These are phyloP conservation scores for Whitmania pigra DNA, from an alignment of 1,140 invertebrate genomes.

Conservation along the genomic window DNA sequence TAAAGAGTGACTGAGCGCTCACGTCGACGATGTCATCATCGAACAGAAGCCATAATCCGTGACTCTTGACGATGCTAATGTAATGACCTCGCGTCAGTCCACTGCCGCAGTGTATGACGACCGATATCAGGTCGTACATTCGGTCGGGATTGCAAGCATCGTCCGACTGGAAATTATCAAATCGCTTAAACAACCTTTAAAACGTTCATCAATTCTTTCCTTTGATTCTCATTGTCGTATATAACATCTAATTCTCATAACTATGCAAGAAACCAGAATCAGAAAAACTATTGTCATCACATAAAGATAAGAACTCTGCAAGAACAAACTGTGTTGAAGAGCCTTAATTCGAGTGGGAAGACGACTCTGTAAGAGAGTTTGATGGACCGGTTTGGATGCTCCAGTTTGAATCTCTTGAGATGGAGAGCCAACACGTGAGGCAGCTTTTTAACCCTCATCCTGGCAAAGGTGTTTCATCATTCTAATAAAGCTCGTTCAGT, in stretches of 20 bases:
- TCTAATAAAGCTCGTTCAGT: no score
- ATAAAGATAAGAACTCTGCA: no score
- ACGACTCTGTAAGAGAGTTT: conserved; percentile 98
- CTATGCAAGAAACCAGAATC: neutral
- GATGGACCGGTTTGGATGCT: conserved; percentile 93
- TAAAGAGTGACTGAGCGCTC: neutral
- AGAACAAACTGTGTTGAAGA: conserved; percentile 83
- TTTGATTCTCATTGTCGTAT: neutral
- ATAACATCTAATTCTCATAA: conserved; percentile 4
- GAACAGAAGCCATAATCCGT: conserved; percentile 96
- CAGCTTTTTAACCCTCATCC: conserved; percentile 94
- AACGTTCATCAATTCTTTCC: neutral
- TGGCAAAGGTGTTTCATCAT: conserved; percentile 32
- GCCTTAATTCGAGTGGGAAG: conserved; percentile 87
- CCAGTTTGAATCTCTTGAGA: conserved; percentile 97
- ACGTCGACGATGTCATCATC: conserved; percentile 99
- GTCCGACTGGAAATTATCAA: conserved; percentile 61
- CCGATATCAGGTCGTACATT: conserved; percentile 92
- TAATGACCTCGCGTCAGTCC: conserved; percentile 98
- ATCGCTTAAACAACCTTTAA: conserved; percentile 9
- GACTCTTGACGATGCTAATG: conserved; percentile 97
- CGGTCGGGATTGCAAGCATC: conserved; percentile 94
- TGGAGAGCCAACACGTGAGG: conserved; percentile 94
- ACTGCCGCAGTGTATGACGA: conserved; percentile 97
- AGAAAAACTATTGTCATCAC: no score